Evolutionary conservation across 2,888 invertebrate genomes (phyloP), one percentile per base, ranked within the genome.

Genomic region (Tachina fera): DNA sequence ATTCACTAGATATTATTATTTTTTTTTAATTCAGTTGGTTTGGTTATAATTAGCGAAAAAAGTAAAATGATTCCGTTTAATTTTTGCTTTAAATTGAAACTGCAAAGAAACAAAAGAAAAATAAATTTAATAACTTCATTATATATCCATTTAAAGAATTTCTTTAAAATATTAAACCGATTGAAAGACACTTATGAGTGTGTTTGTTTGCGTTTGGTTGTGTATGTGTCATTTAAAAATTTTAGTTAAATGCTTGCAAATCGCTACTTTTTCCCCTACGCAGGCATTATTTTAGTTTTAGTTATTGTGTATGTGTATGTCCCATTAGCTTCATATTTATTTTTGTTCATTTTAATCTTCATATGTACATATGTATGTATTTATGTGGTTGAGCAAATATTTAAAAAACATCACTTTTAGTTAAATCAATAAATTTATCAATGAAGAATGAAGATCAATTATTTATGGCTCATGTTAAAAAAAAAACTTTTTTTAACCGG

Each of bases 1-100:
- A 77, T 71, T 83, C 86, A 86, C 83, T 86, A 83, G 76, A 76
- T 68, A 0, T 60, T 41, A n/a, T n/a, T n/a, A n/a, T 65, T 53
- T 58, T 45, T 43, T 67, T 45, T 43, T 63, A 31, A 31, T 63
- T 47, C 13, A 13, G 43, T 53, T 45, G 11, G 51, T 43, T 51
- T 49, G 56, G 5, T 81, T 56, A 19, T 47, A 43, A 19, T 76
- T 47, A 60, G 83, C 77, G 83, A 78, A 78, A 77, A 75, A 67
- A 67, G 43, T 58, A 83, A 63, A 76, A 72, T 79, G 76, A 63
- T 86, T 68, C 83, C 76, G 79, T 80, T 83, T 51, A 53, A 61
- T 51, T 53, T 61, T 53, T 67, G 79, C 56, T 56, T 71, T 67
- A 67, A 75, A 71, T 86, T 76, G 83, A 80, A 83, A 80, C 86